Base-by-base conservation (phyloP, 2,797 vertebrate genomes). In the Pyrocephalus nanus region DNA sequence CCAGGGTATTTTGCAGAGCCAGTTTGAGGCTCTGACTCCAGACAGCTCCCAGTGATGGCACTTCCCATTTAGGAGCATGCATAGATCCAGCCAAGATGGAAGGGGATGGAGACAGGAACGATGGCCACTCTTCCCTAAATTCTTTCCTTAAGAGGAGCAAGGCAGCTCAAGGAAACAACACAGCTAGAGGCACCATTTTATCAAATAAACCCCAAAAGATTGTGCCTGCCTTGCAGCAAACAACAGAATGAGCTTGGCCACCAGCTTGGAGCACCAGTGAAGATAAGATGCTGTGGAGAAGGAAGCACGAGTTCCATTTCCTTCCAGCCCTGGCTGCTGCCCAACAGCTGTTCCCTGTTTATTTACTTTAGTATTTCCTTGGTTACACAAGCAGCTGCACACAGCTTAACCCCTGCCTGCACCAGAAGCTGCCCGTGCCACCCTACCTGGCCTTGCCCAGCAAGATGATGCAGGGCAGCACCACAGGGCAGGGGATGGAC, bases 341-440 rank as follows among this genome's bases (percentile, higher is more conserved):
- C 90, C 90, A 96, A 55, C 95, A 96, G 92, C 92, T 95, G 93
- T 34, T 96, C 90, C 70, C 40, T 90, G 72, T 92, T 96, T 96
- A 92, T 96, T 96, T 96, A 83, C 79, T 95, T 61, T 34, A 12
- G 6, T 70, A 96, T 96, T 92, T 94, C 93, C 95, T 92, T 96
- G 96, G 94, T 94, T 95, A 96, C 95, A 69, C 88, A 75, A 77
- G 74, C 72, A 55, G 77, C 94, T 77, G 72, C 66, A 21, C 78
- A 3, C 47, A 45, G 86, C 45, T 96, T 96, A 96, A 96, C 93
- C 86, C 91, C 81, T 93, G 91, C 78, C 51, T 66, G 64, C 58
- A 79, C 58, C 54, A 43, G 30, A 36, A 42, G 40, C 40, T 1
- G 0, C 70, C 62, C 0, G 0, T n/a, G 62, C 73, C 87, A 60